These are phyloP conservation scores for Melanaphis sacchari DNA, from an alignment of 1,140 invertebrate species.

Conservation along the genomic window DNA sequence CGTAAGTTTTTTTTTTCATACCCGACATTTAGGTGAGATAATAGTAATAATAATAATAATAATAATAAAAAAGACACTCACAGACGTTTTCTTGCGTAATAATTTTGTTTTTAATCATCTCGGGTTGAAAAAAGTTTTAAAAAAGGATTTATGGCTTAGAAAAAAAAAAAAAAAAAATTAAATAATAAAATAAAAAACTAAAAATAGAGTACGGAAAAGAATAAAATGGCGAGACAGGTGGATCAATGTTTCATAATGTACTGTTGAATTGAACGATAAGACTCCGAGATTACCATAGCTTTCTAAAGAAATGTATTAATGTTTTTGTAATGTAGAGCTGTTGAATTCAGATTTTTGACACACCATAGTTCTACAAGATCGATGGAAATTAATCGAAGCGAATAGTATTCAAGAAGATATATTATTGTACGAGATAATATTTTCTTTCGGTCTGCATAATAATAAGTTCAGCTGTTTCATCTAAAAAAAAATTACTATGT, in stretches of 20 bases:
- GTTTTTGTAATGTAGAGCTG: neutral
- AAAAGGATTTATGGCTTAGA: slow-evolving; percentile 15
- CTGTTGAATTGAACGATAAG: neutral
- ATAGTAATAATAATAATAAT: slow-evolving; percentile 38
- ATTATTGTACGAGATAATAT: neutral
- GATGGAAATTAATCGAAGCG: neutral
- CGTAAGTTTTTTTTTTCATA: slow-evolving; percentile 18
- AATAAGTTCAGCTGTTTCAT: neutral
- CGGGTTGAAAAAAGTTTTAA: slow-evolving; percentile 29
- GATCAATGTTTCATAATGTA: slow-evolving; percentile 37
- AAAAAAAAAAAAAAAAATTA: neutral
- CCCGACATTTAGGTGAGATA: slow-evolving; percentile 40
- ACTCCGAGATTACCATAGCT: neutral
- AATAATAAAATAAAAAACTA: neutral
- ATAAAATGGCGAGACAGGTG: slow-evolving; percentile 39
- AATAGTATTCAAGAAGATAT: neutral
- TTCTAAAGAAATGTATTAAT: neutral
- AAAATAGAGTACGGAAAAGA: neutral
- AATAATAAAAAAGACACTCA: slow-evolving; percentile 22
- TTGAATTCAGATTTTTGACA: neutral
- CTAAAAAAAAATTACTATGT: neutral
- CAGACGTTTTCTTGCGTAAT: slow-evolving; percentile 43
- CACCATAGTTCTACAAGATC: neutral
- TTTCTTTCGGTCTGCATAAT: neutral
- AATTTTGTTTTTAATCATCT: slow-evolving; percentile 48